These are phyloP conservation scores for Cavia porcellus DNA, from an alignment of 2,113 vertebrate species.

Conservation along the genomic window DNA sequence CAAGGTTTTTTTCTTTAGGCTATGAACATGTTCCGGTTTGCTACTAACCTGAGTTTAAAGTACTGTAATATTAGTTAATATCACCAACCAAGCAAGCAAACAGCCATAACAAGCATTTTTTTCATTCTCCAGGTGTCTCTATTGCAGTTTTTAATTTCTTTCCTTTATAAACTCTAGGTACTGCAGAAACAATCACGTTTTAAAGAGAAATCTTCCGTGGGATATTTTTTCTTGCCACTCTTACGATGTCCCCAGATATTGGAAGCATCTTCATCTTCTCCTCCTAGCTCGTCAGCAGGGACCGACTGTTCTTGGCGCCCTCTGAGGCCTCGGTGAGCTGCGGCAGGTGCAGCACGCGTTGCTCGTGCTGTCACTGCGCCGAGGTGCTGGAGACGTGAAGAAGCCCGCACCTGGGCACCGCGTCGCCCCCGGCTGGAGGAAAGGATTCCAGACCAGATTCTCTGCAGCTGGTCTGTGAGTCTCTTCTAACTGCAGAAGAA, in stretches of 20 bases:
- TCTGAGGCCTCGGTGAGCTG: not conserved
- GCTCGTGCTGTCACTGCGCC: slow-evolving; percentile 66
- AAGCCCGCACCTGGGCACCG: slow-evolving; percentile 57
- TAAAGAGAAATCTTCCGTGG: not conserved
- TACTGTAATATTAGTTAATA: not conserved
- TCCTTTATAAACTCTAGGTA: not conserved
- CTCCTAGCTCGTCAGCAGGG: not conserved
- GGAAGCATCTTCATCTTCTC: slow-evolving; percentile 30
- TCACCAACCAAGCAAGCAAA: not conserved
- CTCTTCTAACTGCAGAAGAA: not conserved
- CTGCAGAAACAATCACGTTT: not conserved
- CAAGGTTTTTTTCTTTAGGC: not conserved
- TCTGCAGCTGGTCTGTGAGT: not conserved
- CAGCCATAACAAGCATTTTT: not conserved
- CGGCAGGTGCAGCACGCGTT: slow-evolving; percentile 53
- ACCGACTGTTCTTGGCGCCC: slow-evolving; percentile 10
- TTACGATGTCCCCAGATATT: not conserved
- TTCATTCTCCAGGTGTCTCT: not conserved
- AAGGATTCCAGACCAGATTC: slow-evolving; percentile 28
- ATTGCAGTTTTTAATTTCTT: slow-evolving; percentile 7
- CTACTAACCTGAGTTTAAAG: not conserved
- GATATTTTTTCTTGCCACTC: not conserved
- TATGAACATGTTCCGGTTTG: slow-evolving; percentile 3
- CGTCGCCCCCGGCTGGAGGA: slow-evolving; percentile 58
- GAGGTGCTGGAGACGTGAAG: slow-evolving; percentile 63